These are phyloP conservation scores for Eueides isabella DNA, from an alignment of 1,140 invertebrate genomes.

Conservation along the genomic window DNA sequence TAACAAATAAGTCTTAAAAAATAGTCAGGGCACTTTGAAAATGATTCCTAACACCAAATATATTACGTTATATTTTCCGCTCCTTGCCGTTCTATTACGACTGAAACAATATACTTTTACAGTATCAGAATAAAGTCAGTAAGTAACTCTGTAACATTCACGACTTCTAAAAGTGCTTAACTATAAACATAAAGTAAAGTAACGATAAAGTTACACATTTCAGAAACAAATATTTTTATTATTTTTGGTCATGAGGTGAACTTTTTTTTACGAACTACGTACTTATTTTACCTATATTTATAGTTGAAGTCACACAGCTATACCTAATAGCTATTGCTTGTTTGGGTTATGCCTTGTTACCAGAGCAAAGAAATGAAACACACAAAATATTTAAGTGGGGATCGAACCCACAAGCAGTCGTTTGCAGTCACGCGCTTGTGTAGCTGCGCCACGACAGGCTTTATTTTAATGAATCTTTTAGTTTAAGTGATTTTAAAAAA, in stretches of 20 bases:
- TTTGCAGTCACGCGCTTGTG: no score
- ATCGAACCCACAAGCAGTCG: no score
- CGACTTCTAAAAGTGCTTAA: constrained; percentile 10
- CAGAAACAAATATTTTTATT: constrained; percentile 27
- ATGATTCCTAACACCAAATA: not conserved
- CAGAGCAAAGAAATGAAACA: no score
- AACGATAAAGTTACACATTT: constrained; percentile 20
- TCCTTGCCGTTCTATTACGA: not conserved
- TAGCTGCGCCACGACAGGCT: no score
- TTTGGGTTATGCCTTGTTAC: no score
- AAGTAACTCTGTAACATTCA: constrained; percentile 18
- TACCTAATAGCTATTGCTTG: no score
- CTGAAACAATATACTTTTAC: constrained; percentile 6
- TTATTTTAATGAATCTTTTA: no score
- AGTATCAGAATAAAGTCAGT: constrained; percentile 9
- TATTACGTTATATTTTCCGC: not conserved
- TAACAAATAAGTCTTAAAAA: no score
- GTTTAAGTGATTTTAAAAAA: no score
- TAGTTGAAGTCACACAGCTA: no score
- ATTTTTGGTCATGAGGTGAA: not conserved
- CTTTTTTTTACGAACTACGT: not conserved
- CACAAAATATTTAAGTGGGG: no score
- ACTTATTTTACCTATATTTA: not conserved
- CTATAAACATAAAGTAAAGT: constrained; percentile 23
- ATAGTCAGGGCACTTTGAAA: not conserved